Conservation (phyloP, 2,888 invertebrate species). For the Andrena bicolor region DNA sequence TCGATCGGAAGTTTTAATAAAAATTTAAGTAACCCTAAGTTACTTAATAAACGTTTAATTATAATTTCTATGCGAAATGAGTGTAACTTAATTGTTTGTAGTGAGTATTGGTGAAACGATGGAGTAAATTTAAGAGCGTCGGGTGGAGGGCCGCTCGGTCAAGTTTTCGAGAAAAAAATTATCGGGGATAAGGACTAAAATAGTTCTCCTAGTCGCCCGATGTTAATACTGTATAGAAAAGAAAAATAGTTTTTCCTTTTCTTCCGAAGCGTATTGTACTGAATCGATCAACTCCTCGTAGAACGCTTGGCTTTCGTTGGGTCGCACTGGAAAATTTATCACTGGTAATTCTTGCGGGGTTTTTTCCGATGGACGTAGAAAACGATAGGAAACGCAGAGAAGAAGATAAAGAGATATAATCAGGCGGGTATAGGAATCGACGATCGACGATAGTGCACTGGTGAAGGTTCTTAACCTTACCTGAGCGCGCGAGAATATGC, state of each 20-base stretch:
- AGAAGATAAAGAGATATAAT: neutral
- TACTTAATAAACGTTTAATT: too few species aligned
- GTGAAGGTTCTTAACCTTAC: conserved; percentile 67
- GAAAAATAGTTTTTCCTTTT: neutral
- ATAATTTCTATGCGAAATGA: neutral
- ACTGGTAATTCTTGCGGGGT: neutral
- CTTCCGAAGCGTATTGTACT: too few species aligned
- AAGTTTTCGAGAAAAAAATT: neutral
- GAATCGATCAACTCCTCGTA: neutral
- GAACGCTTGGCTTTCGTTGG: neutral
- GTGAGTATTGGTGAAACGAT: neutral
- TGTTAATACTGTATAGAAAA: neutral
- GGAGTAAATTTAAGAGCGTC: neutral
- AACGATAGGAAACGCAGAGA: neutral
- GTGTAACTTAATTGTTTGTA: neutral
- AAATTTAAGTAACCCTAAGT: neutral
- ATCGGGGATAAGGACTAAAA: neutral
- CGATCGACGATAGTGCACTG: conserved; percentile 6
- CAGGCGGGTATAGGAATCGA: neutral
- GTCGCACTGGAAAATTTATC: neutral
- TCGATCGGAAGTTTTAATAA: neutral
- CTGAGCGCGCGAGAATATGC: conserved; percentile 62
- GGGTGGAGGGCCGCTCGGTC: neutral
- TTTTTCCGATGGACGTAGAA: neutral
- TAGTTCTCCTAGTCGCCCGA: neutral